phyloP scores from a whole-genome alignment of 2,113 vertebrate species.

The Apaloderma vittatum region DNA sequence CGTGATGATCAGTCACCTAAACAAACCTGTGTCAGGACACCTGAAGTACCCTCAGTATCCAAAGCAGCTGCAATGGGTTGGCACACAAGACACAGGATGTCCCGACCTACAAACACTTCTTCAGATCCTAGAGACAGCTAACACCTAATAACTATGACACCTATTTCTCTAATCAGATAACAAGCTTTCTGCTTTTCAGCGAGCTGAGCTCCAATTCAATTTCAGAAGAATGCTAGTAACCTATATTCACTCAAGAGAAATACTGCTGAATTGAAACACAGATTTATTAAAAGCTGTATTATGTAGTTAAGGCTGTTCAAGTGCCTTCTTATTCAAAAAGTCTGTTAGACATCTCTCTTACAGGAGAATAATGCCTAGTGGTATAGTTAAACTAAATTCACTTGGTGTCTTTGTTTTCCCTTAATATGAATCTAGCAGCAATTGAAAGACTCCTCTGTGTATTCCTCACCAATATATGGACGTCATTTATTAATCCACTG shows the following conservation, averaged over 20 bases:
- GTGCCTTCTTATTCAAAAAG: background rate
- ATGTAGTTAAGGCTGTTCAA: background rate
- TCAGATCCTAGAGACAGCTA: background rate
- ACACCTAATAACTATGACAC: background rate
- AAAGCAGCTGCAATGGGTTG: background rate
- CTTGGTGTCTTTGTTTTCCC: background rate
- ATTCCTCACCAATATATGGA: background rate
- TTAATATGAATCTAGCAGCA: background rate
- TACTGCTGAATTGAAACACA: conserved; percentile 4
- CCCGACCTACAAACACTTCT: background rate
- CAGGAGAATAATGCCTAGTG: background rate
- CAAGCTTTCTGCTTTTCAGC: background rate
- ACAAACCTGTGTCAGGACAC: background rate
- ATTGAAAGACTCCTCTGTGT: background rate
- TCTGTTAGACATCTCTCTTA: background rate
- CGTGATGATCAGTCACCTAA: background rate
- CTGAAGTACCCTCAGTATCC: background rate
- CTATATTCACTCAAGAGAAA: background rate
- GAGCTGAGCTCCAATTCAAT: background rate
- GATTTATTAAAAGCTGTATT: background rate
- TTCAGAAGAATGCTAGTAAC: background rate
- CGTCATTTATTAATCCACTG: background rate
- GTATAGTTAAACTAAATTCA: background rate
- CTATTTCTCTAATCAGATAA: background rate
- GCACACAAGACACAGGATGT: background rate